Percentiles rank a stretch among this genome's conserved stretches.
Evolutionary conservation across 2,888 invertebrate genomes (phyloP).

Genomic region (Neoitamus cyanurus): DNA sequence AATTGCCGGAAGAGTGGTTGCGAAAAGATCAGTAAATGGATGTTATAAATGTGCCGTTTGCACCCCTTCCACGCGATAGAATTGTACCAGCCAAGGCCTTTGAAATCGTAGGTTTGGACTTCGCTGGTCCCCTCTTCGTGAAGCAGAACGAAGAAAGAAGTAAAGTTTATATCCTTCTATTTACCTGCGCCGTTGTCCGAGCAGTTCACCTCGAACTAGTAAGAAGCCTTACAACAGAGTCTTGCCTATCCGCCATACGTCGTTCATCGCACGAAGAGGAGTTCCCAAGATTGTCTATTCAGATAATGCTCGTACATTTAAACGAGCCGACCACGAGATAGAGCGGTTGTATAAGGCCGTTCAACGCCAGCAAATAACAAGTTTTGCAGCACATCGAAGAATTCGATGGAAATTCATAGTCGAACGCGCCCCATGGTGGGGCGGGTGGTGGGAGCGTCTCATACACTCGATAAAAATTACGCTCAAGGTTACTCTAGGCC

Average conservation of each 20-base stretch:
- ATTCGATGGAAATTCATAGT: not conserved
- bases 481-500: not conserved
- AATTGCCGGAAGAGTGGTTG: constrained; percentile 21
- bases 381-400: not conserved
- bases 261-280: not conserved
- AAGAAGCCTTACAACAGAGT: not conserved
- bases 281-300: not conserved
- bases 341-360: not conserved
- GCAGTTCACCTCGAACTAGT: not conserved
- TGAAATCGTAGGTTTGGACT: constrained; percentile 49
- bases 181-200: not conserved
- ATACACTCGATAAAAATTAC: not conserved
- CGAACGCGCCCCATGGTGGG: no score
- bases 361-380: not conserved
- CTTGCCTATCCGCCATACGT: not conserved
- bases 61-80: constrained; percentile 33
- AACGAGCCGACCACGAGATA: not conserved
- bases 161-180: not conserved
- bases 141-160: not conserved
- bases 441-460: not conserved
- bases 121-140: constrained; percentile 43
- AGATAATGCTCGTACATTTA: not conserved
- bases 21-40: constrained; percentile 25
- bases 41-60: constrained; percentile 42
- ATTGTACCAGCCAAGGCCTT: constrained; percentile 20